phyloP scores from a whole-genome alignment of 1,140 invertebrate species.

The Drosophila mojavensis region DNA sequence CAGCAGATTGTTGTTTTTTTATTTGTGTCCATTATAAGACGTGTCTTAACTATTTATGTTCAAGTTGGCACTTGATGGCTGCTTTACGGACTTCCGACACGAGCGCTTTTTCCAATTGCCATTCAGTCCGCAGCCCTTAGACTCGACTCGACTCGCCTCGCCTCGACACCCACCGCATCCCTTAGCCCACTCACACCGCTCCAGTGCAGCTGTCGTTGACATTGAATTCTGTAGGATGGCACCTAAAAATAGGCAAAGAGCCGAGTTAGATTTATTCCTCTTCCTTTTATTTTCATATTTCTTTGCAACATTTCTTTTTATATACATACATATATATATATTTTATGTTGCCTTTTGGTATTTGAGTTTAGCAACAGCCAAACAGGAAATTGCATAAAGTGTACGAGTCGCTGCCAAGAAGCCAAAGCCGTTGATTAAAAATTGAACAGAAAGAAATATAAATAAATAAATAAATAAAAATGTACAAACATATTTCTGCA shows the following conservation, averaged over 20 bases:
- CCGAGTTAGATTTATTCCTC: constrained; percentile 39
- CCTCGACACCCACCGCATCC: neutral
- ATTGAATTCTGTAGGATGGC: constrained; percentile 71
- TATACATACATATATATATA: neutral
- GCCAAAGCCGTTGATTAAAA: constrained; percentile 77
- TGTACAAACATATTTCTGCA: constrained; percentile 16
- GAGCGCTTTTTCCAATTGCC: constrained; percentile 39
- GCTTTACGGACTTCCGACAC: constrained; percentile 36
- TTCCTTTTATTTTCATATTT: constrained; percentile 8
- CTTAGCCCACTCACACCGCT: neutral
- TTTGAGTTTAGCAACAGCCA: constrained; percentile 57
- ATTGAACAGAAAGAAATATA: constrained; percentile 68
- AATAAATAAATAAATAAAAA: constrained; percentile 45
- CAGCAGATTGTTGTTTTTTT: constrained; percentile 21
- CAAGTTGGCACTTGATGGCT: constrained; percentile 56
- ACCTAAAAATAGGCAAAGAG: constrained; percentile 74
- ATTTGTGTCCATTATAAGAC: constrained; percentile 31
- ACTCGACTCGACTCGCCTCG: neutral
- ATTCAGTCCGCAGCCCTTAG: constrained; percentile 22
- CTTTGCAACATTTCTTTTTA: neutral
- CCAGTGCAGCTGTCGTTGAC: constrained; percentile 62
- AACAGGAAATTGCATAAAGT: constrained; percentile 81
- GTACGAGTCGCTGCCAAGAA: constrained; percentile 68
- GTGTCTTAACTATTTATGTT: constrained; percentile 53
- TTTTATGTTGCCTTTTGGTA: constrained; percentile 45